Evolutionary conservation across 2,888 invertebrate genomes (phyloP).

Genomic region (Tinea pellionella): DNA sequence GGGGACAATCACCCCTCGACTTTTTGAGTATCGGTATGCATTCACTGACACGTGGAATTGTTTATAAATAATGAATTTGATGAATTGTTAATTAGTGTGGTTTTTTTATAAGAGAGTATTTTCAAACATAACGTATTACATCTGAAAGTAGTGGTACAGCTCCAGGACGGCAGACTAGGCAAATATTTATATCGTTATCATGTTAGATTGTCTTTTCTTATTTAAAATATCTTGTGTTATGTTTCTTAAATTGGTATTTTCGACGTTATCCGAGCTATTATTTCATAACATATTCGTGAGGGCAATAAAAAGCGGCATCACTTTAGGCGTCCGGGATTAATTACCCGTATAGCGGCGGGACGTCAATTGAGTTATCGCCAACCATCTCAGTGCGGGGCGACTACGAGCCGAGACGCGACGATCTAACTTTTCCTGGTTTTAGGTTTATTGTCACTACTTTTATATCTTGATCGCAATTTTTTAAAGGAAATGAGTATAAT

Average conservation of each 20-base stretch:
- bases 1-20: background rate
- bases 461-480: background rate
- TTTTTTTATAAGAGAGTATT: background rate
- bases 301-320: conserved; percentile 21
- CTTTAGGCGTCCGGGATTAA: conserved; percentile 34
- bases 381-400: conserved; percentile 26
- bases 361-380: conserved; percentile 56
- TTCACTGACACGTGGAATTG: background rate
- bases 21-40: background rate
- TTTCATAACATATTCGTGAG: background rate
- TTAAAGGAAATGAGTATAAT: no score
- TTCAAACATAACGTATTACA: no score
- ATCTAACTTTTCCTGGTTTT: background rate
- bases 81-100: background rate
- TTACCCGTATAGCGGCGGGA: conserved; percentile 62
- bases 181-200: no score
- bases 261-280: background rate
- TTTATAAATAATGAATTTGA: background rate
- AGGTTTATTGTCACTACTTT: background rate
- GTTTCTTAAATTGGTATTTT: no score
- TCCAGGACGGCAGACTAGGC: no score
- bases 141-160: no score
- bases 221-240: no score
- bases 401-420: no score
- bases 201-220: no score